Evolutionary conservation across 2,797 vertebrate species (phyloP), one percentile per base, ranked within the genome.

Genomic region (Chaunax sp.): DNA sequence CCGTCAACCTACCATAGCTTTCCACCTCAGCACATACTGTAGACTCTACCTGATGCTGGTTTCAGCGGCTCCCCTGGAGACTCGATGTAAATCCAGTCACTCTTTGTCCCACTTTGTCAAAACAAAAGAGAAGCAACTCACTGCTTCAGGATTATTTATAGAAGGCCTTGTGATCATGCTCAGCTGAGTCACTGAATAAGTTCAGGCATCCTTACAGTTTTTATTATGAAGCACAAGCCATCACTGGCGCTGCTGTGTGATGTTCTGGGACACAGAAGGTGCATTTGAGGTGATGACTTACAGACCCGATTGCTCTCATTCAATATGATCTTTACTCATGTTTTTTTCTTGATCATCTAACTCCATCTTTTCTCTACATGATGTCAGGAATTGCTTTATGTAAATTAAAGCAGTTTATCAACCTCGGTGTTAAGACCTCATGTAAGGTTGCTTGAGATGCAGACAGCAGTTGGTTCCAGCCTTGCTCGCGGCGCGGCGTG

Each of bases 101-200:
- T 77, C 69, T 68, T 35, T 35, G 33, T 35, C 33, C 7, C 33
- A 61, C 19, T 18, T 58, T 84, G 69, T 80, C 70, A 70, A 58
- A 60, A 33, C 45, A 63, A 80, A 77, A 76, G 22, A 33, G 59
- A 82, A 75, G 61, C 55, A 64, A 69, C 66, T 78, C 52, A 57
- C 64, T 33, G 54, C 76, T 30, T 43, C 38, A 54, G 49, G 40
- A 52, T 87, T 82, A 87, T 78, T 85, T 78, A 83, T 81, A 84
- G 81, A 84, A 46, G 68, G 71, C 37, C 65, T 46, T 55, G 37
- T 50, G 23, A 69, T 72, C 33, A 8, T 19, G 56, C 40, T 71
- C 56, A 67, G 80, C 69, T 80, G 75, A 66, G 77, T 83, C 85
- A 72, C 30, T 53, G 61, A 45, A 46, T 56, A 52, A 76, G 52